Conservation (phyloP, 2,797 vertebrate species). For the Schizopygopsis malacanthus region DNA sequence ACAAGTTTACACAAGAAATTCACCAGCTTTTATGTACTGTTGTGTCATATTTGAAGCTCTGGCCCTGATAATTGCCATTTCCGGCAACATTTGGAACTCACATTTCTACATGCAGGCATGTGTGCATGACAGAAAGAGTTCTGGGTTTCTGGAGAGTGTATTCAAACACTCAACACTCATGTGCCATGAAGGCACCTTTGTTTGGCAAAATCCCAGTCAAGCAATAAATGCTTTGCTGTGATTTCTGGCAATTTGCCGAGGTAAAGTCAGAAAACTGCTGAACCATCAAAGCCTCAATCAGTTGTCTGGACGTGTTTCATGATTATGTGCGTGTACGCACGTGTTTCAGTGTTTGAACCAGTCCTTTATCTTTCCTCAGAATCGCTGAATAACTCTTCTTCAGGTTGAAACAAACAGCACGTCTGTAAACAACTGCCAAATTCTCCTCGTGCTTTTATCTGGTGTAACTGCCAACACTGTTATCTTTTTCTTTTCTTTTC, state of each 20-base stretch:
- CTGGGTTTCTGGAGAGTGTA: conserved; percentile 12
- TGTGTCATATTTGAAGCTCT: background rate
- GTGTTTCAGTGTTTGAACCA: conserved; percentile 25
- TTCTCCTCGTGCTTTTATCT: background rate
- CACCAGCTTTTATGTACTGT: background rate
- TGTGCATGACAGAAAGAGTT: conserved; percentile 2
- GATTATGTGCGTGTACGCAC: conserved; percentile 25
- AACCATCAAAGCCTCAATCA: conserved; percentile 73
- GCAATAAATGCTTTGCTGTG: conserved; percentile 62
- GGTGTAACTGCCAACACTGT: conserved; percentile 58
- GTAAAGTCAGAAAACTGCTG: conserved; percentile 73
- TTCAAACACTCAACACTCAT: conserved; percentile 35
- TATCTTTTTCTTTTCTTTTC: conserved; percentile 53
- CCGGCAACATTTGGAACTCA: background rate
- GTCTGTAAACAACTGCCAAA: conserved; percentile 26
- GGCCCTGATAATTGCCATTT: background rate
- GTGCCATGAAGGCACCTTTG: conserved; percentile 45
- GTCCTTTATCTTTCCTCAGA: conserved; percentile 26
- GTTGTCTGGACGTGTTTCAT: conserved; percentile 31
- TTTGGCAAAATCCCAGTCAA: conserved; percentile 41
- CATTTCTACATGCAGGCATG: background rate
- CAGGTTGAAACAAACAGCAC: conserved; percentile 16
- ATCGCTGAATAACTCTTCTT: conserved; percentile 21
- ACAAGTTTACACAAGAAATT: background rate
- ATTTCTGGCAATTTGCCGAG: conserved; percentile 70